These are phyloP conservation scores for Clostera curtula DNA, from an alignment of 2,888 invertebrate species.

Conservation along the genomic window DNA sequence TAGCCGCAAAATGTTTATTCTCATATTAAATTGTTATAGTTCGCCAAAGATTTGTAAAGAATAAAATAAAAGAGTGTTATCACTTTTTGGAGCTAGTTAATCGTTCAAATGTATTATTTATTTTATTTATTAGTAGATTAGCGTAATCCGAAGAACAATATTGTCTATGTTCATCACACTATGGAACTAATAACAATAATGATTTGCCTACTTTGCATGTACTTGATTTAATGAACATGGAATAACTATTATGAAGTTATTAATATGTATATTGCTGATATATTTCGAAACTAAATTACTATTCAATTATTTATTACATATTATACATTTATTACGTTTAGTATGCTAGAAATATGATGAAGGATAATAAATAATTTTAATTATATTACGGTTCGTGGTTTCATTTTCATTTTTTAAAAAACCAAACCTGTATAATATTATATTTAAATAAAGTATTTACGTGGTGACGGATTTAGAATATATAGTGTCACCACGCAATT, in stretches of 20 bases:
- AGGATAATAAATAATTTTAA: slow-evolving; percentile 77
- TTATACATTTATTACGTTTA: slow-evolving; percentile 77
- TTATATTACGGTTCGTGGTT: slow-evolving; percentile 69
- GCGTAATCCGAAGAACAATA: slow-evolving; percentile 23
- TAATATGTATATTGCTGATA: slow-evolving; percentile 69
- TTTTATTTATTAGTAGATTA: slow-evolving; percentile 21
- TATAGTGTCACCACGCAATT: too few species aligned
- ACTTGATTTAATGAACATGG: slow-evolving; percentile 51
- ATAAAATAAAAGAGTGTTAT: slow-evolving; percentile 57
- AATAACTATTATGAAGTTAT: slow-evolving; percentile 62
- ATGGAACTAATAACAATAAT: slow-evolving; percentile 64
- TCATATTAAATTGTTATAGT: slow-evolving; percentile 67
- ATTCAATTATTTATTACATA: slow-evolving; percentile 76
- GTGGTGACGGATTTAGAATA: too few species aligned
- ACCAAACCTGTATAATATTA: too few species aligned
- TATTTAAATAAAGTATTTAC: too few species aligned
- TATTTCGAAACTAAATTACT: slow-evolving; percentile 72
- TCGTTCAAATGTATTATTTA: slow-evolving; percentile 30
- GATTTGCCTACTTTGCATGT: slow-evolving; percentile 68
- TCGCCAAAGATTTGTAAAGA: slow-evolving; percentile 66
- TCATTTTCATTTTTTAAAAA: too few species aligned
- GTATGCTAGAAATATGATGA: slow-evolving; percentile 77
- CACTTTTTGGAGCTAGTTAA: slow-evolving; percentile 59
- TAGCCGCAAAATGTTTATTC: slow-evolving; percentile 41
- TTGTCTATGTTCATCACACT: slow-evolving; percentile 43